Evolutionary conservation across 2,797 vertebrate genomes (phyloP).

Genomic region (Furcifer pardalis): DNA sequence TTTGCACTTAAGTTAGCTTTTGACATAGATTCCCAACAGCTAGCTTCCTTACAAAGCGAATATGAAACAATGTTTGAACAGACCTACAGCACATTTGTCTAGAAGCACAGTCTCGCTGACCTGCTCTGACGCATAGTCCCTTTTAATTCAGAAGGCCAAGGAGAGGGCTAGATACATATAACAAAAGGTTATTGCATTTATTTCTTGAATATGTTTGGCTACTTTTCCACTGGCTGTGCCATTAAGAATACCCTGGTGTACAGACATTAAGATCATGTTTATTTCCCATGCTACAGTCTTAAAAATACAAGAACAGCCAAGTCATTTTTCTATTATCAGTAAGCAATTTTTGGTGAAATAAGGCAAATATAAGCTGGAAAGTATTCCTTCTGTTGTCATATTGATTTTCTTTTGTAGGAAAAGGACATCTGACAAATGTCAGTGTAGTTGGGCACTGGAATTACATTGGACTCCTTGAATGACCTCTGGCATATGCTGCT

Average conservation of each 20-base stretch:
- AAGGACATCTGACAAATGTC: neutral
- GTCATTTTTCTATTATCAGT: neutral
- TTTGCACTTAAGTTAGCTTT: too few relatives aligned
- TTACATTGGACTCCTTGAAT: neutral
- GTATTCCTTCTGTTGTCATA: neutral
- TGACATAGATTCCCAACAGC: too few relatives aligned
- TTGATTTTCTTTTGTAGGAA: neutral
- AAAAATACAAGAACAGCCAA: neutral
- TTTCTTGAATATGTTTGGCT: too few relatives aligned
- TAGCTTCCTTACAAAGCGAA: too few relatives aligned
- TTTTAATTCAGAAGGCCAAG: too few relatives aligned
- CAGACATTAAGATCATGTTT: neutral
- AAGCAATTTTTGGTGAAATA: too few relatives aligned
- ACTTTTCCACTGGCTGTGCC: neutral
- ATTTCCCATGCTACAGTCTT: neutral
- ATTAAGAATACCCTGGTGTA: neutral
- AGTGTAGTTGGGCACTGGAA: neutral
- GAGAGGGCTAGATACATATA: too few relatives aligned
- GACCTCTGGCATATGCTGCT: neutral
- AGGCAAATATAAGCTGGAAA: neutral
- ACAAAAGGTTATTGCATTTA: too few relatives aligned
- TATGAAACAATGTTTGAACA: too few relatives aligned
- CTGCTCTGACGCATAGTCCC: too few relatives aligned
- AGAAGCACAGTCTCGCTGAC: too few relatives aligned
- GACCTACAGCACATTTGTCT: too few relatives aligned